These are phyloP conservation scores for Tetheella fluctuosa DNA, from an alignment of 2,888 invertebrate genomes.

Conservation along the genomic window DNA sequence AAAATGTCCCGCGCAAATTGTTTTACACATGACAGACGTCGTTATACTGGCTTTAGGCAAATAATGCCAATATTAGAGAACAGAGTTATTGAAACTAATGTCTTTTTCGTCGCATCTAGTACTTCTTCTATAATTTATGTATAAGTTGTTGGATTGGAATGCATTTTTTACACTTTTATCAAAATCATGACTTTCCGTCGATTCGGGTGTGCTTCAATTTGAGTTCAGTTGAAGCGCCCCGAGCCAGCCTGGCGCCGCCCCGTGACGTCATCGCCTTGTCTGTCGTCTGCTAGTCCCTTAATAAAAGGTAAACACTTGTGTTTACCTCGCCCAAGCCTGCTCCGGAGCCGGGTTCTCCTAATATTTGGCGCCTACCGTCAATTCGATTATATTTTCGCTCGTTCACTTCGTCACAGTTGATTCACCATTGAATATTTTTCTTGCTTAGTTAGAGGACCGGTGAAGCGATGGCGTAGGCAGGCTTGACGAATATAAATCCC, in stretches of 20 bases:
- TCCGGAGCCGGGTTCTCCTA: constrained; percentile 23
- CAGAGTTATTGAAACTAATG: constrained; percentile 15
- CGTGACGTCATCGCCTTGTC: constrained; percentile 68
- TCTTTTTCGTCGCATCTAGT: background rate
- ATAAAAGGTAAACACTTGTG: constrained; percentile 54
- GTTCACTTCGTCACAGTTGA: constrained; percentile 13
- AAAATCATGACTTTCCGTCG: constrained; percentile 49
- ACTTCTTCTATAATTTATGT: no score
- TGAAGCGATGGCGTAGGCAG: constrained; percentile 55
- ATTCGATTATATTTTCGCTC: constrained; percentile 22
- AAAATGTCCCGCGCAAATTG: constrained; percentile 18
- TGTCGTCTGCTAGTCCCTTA: constrained; percentile 32
- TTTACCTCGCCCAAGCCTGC: constrained; percentile 43
- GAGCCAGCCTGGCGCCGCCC: constrained; percentile 62
- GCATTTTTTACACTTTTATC: background rate
- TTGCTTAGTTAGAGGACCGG: constrained; percentile 18
- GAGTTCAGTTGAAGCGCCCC: constrained; percentile 61
- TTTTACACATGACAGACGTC: constrained; percentile 30
- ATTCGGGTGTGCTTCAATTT: constrained; percentile 60
- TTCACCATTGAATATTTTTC: background rate
- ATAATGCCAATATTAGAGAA: constrained; percentile 28
- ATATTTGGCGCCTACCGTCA: constrained; percentile 29
- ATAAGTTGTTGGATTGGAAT: no score
- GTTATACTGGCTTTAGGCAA: constrained; percentile 24
- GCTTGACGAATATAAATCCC: constrained; percentile 68